These are phyloP conservation scores for Catharus ustulatus DNA, from an alignment of 2,797 vertebrate genomes.

Conservation along the genomic window DNA sequence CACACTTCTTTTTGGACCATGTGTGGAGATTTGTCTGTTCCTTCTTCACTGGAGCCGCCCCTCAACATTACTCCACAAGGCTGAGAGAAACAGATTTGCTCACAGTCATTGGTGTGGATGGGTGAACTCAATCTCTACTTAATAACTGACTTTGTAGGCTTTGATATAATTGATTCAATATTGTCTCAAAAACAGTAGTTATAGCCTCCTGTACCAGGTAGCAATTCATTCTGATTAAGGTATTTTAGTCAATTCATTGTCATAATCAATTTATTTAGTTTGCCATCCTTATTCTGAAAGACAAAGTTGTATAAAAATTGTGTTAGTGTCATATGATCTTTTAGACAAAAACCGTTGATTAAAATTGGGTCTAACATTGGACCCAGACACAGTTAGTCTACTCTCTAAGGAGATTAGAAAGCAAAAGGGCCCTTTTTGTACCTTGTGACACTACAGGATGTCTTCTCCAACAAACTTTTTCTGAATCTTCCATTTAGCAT, in stretches of 20 bases:
- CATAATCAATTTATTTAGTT: neutral
- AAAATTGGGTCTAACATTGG: neutral
- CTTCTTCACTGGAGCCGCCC: neutral
- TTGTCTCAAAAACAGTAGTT: neutral
- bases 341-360: neutral
- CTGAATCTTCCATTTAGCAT: neutral
- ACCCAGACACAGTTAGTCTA: no score
- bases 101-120: neutral
- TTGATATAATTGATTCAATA: neutral
- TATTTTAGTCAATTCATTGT: neutral
- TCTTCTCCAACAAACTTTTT: neutral
- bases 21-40: neutral
- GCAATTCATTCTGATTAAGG: neutral
- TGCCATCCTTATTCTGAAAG: neutral
- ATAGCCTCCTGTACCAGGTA: neutral
- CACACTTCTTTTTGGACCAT: neutral
- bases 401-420: neutral
- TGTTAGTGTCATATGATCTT: neutral
- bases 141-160: neutral
- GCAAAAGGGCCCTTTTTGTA: neutral
- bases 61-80: neutral
- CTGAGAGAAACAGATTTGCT: neutral
- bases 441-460: fast-evolving
- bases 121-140: no score
- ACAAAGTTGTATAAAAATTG: neutral